Base-by-base conservation (phyloP, 2,888 invertebrate genomes). In the Malthinus seriepunctatus region DNA sequence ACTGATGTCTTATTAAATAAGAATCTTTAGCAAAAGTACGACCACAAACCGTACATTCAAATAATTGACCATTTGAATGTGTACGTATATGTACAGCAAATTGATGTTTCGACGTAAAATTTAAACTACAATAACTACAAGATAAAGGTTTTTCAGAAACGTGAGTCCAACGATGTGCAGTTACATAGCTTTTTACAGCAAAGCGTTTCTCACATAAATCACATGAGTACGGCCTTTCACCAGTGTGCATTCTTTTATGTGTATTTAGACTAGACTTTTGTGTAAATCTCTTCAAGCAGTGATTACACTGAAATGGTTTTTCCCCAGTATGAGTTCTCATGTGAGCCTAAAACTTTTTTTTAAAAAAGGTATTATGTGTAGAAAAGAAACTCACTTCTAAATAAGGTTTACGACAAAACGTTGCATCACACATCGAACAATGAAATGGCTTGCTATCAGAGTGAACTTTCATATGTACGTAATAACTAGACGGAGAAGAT, bases 401-500 rank as follows among this genome's bases (percentile, higher is more conserved):
- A 77, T 91, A 90, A 47, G 90, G 90, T 80, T 90, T 91, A 68
- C 90, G 86, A 74, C 90, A 90, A 75, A 90, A 91, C 62, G 88
- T 87, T 45, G 89, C 89, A 72, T 89, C 89, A 77, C 90, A 90
- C 47, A 85, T 84, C 67, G 87, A 87, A 80, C 91, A 91, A 72
- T 87, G 87, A 78, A 88, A 91, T 62, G 90, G 90, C 76, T 91
- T 91, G 76, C 87, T 88, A 69, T 88, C 87, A 15, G 90, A 90
- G 79, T 91, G 90, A 66, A 89, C 82, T 78, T 90, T 90, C 88
- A 90, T 88, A 78, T 91, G 91, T 69, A 90, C 91, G 75, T 91
- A 90, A 76, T 90, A 90, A 66, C 89, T 89, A 38, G 89, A 88
- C 58, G 89, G 86, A 9, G 89, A 90, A 53, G 90, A 89, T 63